Base-by-base conservation (phyloP, 2,888 invertebrate genomes). In the Epistrophe eligans region DNA sequence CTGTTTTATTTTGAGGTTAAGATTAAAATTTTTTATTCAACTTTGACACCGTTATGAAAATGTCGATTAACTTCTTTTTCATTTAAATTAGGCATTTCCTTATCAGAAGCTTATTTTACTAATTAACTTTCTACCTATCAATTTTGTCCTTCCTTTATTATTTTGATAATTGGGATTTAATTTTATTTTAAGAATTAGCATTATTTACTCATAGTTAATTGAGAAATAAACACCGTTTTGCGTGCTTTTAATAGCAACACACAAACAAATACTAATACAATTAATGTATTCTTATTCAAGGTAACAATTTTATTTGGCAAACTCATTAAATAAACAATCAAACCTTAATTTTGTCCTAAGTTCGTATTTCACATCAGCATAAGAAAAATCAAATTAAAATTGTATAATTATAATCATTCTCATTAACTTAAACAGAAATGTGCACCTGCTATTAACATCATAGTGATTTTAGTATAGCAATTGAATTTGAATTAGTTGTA, bases 271-370 rank as follows among this genome's bases (percentile, higher is more conserved):
- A 17, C 0, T 4, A 19, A 52, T 6, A 50, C 19, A 40, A 24
- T 40, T 2, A 55, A 52, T n/a, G 5, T 70, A 35, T 50, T 50
- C 48, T 28, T 24, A 2, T 15, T n/a, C 70, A 70, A 70, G 70
- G 70, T 52, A 28, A 32, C 1, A n/a, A 50, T 38, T 70, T 50
- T 40, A 55, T 52, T 70, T 70, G 55, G 52, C 55, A 55, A n/a
- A 70, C 24, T 55, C 52, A 70, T 70, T 55, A 70, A 55, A 70
- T n/a, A 70, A 52, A 70, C 55, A 55, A 52, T 50, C 50, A 50
- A 67, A 50, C 8, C 24, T n/a, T 15, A 50, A 35, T 38, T 52
- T 10, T 28, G 24, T 40, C 52, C 10, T 55, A 24, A 9, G 17
- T 24, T 24, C 13, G 38, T 62, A 58, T 55, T 55, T 55, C 55